Evolutionary conservation across 2,888 invertebrate species (phyloP).

Genomic region (Holacanthella duospinosa): DNA sequence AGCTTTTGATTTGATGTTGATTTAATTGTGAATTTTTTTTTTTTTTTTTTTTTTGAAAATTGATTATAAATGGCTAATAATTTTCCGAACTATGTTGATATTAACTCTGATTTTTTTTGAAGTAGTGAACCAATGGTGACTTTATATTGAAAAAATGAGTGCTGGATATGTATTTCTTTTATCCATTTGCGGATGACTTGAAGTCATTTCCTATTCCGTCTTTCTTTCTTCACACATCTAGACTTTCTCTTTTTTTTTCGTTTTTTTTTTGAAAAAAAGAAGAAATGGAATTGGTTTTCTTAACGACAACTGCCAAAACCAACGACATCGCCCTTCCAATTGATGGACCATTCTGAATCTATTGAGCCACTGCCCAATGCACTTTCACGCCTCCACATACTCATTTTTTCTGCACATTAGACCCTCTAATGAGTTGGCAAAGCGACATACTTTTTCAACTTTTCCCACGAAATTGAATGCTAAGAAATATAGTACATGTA

Average conservation of each 20-base stretch:
- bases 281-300: background rate
- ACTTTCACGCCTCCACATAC: background rate
- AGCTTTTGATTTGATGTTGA: too few relatives aligned
- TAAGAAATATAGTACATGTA: too few relatives aligned
- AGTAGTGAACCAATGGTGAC: too few relatives aligned
- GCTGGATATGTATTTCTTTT: background rate
- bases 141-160: background rate
- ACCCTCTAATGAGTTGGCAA: background rate
- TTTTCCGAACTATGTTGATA: too few relatives aligned
- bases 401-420: background rate
- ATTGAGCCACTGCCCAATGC: background rate
- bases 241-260: background rate
- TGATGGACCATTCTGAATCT: background rate
- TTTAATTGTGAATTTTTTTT: too few relatives aligned
- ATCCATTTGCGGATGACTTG: too few relatives aligned
- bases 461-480: too few relatives aligned
- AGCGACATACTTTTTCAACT: background rate
- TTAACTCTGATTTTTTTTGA: too few relatives aligned
- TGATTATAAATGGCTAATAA: too few relatives aligned
- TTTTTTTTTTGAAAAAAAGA: background rate
- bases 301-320: constrained; percentile 6
- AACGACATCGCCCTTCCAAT: background rate
- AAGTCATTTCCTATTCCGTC: constrained; percentile 1
- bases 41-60: too few relatives aligned
- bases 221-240: background rate